Evolutionary conservation across 1,140 invertebrate genomes (phyloP), one percentile per base, ranked within the genome.

Genomic region (Drosophila nigromelanica): DNA sequence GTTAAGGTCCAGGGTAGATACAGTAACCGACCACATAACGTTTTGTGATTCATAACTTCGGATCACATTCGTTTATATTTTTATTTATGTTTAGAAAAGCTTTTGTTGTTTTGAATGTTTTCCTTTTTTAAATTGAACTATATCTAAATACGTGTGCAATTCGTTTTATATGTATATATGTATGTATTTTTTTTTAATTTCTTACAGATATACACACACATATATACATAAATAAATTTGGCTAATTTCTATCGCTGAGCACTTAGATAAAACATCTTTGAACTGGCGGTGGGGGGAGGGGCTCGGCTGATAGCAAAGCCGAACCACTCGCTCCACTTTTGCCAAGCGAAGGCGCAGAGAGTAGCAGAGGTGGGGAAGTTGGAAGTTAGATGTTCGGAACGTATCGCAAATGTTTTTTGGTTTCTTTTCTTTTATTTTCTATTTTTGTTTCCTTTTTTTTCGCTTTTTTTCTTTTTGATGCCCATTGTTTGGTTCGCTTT

Each of bases 41-140:
- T 75, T 79, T 80, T 80, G 66, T 80, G 78, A 80, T 62, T 80
- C 78, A 80, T 80, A 80, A 80, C 71, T 80, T 72, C 39, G 61
- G 71, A 58, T 80, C 55, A 43, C 30, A 59, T 63, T 77, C 42
- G 52, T 51, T 51, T 61, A 47, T 42, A 35, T 2, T 45, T 54
- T 33, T 47, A 18, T 69, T 15, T 67, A 58, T 39, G 21, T 24
- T 58, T 42, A 47, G 35, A 35, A 3, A 35, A 10, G 33, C 7
- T 43, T 30, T 14, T n/a, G n/a, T n/a, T 45, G 40, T 0, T 54
- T 14, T 8, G 27, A 15, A 43, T 21, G 6, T 18, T 24, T 55
- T 8, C 27, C 24, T 18, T 52, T 15, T 43, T 15, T 55, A 39
- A 55, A 55, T 42, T 55, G 5, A 55, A 21, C 35, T 8, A 27